Percentiles rank a stretch among this genome's conserved stretches.
phyloP scores from a whole-genome alignment of 2,888 invertebrate species.

The Melieria crassipennis region DNA sequence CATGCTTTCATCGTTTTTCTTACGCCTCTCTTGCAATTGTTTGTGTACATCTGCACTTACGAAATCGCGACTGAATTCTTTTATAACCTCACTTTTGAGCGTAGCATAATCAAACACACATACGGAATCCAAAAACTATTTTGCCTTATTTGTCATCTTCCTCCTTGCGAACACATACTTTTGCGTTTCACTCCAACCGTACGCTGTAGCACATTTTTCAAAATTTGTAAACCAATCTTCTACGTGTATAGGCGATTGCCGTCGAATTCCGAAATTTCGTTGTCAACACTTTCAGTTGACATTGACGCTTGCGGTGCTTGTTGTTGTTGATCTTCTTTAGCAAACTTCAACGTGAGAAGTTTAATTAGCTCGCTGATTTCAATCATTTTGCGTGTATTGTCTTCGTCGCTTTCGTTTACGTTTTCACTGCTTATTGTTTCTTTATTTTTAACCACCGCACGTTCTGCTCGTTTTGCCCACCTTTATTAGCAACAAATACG shows the following conservation, averaged over 20 bases:
- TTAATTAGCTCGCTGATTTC: slow-evolving; percentile 5
- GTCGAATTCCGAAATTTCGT: too few relatives aligned
- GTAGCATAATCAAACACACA: slow-evolving; percentile 10
- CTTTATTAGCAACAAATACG: background rate
- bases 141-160: slow-evolving; percentile 33
- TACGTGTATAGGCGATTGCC: slow-evolving; percentile 1
- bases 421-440: background rate
- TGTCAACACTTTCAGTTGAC: background rate
- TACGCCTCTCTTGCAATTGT: slow-evolving; percentile 28
- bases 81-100: slow-evolving; percentile 24
- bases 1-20: slow-evolving; percentile 27
- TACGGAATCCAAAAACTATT: slow-evolving; percentile 28
- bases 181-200: slow-evolving; percentile 25
- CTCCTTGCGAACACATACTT: slow-evolving; percentile 30
- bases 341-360: slow-evolving; percentile 8
- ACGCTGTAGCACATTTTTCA: slow-evolving; percentile 1
- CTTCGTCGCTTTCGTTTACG: background rate
- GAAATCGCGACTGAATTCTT: slow-evolving; percentile 31
- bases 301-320: slow-evolving; percentile 3
- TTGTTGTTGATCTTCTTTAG: background rate
- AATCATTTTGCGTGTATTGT: background rate
- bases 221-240: slow-evolving; percentile 3
- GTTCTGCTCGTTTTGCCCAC: background rate
- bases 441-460: background rate
- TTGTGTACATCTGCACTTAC: slow-evolving; percentile 31